Evolutionary conservation across 2,888 invertebrate species (phyloP), one percentile per base, ranked within the genome.

Genomic region (Dyspetes luteomarginatus): DNA sequence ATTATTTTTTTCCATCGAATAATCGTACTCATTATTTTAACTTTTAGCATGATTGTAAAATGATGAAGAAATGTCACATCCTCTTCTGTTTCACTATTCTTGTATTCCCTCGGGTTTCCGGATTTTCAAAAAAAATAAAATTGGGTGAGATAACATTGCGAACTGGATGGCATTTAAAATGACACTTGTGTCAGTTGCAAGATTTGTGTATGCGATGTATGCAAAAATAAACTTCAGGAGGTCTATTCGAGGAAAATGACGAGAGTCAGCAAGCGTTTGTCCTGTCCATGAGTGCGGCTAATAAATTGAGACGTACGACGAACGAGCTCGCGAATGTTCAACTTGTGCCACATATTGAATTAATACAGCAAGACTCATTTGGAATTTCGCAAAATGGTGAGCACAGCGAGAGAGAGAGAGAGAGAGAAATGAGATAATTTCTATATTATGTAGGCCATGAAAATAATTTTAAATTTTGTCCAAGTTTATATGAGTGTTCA

Each of bases 191-290:
- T 22, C 3, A 26, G 17, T 4, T 48, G 7, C 36, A 5, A 48
- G 48, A 4, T 7, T 4, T 17, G 48, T 48, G 4, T 19, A 17
- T 5, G 5, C 17, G 48, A 15, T 12, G 12, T 36, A 56, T 41
- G 62, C 45, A 30, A 64, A 65, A 45, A 71, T 58, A 60, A 12
- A 92, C 91, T 90, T 69, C 88, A 95, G 95, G 94, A 82, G 94
- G 94, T 28, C 93, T 95, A 82, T 94, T 94, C 85, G 92, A 94
- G 91, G 91, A 93, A 62, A 92, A 93, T 79, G 93, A 93, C 60
- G 92, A 93, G 84, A 92, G 94, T 81, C 93, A 93, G 62, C 94
- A 94, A 15, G 95, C 94, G 2, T 94, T 95, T 85, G 92, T 92
- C 76, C 93, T 93, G 71, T 94, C 94, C 28, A 89, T 94, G 22